phyloP scores from a whole-genome alignment of 2,113 vertebrate species.

The Tragulus kanchil region DNA sequence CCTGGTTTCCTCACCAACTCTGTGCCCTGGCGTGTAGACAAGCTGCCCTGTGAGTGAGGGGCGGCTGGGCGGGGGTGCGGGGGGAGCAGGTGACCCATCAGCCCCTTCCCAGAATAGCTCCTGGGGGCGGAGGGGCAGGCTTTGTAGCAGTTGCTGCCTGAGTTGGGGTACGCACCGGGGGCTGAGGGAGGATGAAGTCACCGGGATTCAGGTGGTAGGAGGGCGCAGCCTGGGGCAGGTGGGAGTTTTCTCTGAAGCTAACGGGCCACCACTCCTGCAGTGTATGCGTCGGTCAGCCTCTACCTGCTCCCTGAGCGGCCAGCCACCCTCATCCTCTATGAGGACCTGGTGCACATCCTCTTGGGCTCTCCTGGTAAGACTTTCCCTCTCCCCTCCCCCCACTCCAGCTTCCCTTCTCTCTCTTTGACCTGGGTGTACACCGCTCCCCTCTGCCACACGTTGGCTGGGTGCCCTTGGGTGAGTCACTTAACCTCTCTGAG shows the following conservation, averaged over 20 bases:
- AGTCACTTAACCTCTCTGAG: constrained; percentile 33
- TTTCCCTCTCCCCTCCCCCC: neutral
- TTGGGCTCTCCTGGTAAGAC: constrained; percentile 94
- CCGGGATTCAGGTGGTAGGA: neutral
- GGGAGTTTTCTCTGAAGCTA: constrained; percentile 41
- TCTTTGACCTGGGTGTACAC: neutral
- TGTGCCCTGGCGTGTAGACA: constrained; percentile 95
- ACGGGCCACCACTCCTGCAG: constrained; percentile 80
- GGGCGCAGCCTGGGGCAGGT: neutral
- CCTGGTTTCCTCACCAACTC: constrained; percentile 95
- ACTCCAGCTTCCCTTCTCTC: neutral
- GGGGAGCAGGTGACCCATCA: constrained; percentile 69
- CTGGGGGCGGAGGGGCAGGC: constrained; percentile 54
- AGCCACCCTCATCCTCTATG: constrained; percentile 96
- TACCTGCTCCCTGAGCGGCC: constrained; percentile 95
- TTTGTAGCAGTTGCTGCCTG: constrained; percentile 76
- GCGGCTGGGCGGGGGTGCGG: constrained; percentile 28
- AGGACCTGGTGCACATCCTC: constrained; percentile 96
- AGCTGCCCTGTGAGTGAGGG: constrained; percentile 93
- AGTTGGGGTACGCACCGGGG: constrained; percentile 49
- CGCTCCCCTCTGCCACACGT: neutral
- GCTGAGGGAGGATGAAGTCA: constrained; percentile 12
- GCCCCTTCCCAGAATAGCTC: constrained; percentile 79
- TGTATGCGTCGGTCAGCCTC: constrained; percentile 96
- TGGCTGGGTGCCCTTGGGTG: constrained; percentile 22